phyloP scores from a whole-genome alignment of 92 coral and sea anemone genomes.

The Virgularia gustaviana region DNA sequence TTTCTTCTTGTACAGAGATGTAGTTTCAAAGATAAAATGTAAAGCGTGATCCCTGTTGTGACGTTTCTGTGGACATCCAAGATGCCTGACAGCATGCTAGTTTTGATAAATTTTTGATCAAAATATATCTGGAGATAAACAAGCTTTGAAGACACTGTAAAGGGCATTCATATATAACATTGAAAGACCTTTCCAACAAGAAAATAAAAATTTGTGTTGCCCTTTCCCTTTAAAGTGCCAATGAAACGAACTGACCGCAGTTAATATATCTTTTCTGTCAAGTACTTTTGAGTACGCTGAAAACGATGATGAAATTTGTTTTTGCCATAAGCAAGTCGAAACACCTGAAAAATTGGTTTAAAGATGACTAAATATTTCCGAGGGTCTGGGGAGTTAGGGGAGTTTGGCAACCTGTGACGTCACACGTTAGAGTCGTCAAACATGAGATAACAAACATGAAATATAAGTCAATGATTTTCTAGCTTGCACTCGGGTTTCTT shows the following conservation, averaged over 20 bases:
- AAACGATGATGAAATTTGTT: not conserved
- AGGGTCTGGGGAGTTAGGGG: slow-evolving; percentile 6
- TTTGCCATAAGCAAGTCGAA: not conserved
- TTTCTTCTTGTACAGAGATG: too few species aligned
- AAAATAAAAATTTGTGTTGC: too few species aligned
- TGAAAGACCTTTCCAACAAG: too few species aligned
- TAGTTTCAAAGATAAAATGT: too few species aligned
- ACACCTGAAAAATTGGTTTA: not conserved
- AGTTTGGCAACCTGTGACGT: not conserved
- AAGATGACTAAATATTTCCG: not conserved
- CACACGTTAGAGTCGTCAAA: not conserved
- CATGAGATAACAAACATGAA: not conserved
- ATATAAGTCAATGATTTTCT: not conserved
- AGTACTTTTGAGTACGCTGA: not conserved
- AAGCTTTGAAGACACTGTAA: too few species aligned
- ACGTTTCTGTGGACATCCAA: too few species aligned
- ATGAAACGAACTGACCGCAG: not conserved
- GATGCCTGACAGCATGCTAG: too few species aligned
- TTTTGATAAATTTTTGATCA: too few species aligned
- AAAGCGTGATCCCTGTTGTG: too few species aligned
- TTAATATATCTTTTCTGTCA: not conserved
- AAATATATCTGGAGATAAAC: too few species aligned
- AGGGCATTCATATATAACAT: too few species aligned
- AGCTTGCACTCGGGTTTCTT: not conserved
- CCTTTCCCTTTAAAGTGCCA: too few species aligned